Evolutionary conservation across 2,797 vertebrate species (phyloP), one percentile per base, ranked within the genome.

Genomic region (Urocyon cinereoargenteus): DNA sequence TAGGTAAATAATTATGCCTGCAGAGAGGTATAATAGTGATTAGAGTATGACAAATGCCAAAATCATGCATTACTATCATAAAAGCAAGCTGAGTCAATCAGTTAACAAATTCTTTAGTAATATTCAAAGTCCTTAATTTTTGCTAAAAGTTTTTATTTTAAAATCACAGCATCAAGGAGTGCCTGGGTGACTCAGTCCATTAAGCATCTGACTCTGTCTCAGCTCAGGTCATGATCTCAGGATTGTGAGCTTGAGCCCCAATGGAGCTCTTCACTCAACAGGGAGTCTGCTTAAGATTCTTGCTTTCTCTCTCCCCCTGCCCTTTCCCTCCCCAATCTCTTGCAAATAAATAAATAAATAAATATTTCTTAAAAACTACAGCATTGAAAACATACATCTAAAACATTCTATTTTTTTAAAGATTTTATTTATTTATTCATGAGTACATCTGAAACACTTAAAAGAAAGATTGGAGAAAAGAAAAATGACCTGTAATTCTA

Each of bases 121-220:
- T 70, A 78, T 53, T 73, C 36, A 75, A 70, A 88, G 34, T 91
- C 24, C 51, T 94, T 62, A 59, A 55, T 61, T 51, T 94, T 93
- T 93, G 28, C 14, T 79, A 64, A 90, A 68, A n/a, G 11, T 77
- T 94, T 40, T 94, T 94, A 81, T 55, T 85, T 84, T 81, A 49
- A 95, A 95, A 70, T 82, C 51, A 90, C 2, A 72, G 14, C 31
- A 36, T 92, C 40, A 77, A 91, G 26, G 26, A 13, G 61, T 14
- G 13, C 61, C 61, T 31, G 13, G 5, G 13, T 62, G 26, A 28
- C 26, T 62, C 26, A 15, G 61, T 62, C 61, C 26, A 26, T 62
- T 62, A 13, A 28, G 61, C 61, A 62, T 62, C 61, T 13, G 11
- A 28, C 61, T 10, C 57, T 59, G 5, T 61, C 14, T 62, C 26